Percentiles rank a stretch among this genome's conserved stretches.
Conservation (phyloP, 1,140 invertebrate genomes). For the Meloidogyne exigua region DNA sequence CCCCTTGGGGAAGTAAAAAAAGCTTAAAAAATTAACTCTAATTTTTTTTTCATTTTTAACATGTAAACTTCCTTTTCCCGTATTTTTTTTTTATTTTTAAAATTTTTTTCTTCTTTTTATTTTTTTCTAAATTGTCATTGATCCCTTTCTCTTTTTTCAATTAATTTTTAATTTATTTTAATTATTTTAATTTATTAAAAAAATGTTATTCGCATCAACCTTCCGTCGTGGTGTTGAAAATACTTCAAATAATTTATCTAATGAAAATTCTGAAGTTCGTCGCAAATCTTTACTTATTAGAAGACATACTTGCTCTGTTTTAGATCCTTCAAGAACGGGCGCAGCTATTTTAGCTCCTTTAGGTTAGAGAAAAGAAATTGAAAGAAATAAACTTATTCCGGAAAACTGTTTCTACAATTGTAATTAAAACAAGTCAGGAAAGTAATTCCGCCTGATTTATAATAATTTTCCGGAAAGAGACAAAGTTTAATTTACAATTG, state of each 20-base stretch:
- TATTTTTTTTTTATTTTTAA: conserved; percentile 24
- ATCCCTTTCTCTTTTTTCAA: conserved; percentile 2
- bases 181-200: background rate
- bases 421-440: no score
- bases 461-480: no score
- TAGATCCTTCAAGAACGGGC: conserved; percentile 25
- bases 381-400: no score
- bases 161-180: conserved; percentile 12
- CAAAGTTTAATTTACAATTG: no score
- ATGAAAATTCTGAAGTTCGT: conserved; percentile 19
- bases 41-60: background rate
- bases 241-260: conserved; percentile 28
- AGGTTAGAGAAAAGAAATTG: background rate
- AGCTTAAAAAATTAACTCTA: no score
- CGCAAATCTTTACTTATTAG: conserved; percentile 48
- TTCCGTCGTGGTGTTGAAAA: conserved; percentile 57
- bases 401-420: no score
- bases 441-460: no score
- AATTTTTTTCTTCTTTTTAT: conserved; percentile 1
- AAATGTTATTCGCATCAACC: conserved; percentile 48
- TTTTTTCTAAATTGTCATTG: conserved; percentile 2
- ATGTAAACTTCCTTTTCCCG: background rate
- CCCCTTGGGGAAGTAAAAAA: background rate
- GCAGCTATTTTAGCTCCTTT: conserved; percentile 15
- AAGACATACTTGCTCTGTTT: conserved; percentile 54